A percentile compares a stretch with the other conserved stretches of the same genome.
These are phyloP conservation scores for Camelus dromedarius DNA, from an alignment of 2,113 vertebrate species.

Conservation along the genomic window DNA sequence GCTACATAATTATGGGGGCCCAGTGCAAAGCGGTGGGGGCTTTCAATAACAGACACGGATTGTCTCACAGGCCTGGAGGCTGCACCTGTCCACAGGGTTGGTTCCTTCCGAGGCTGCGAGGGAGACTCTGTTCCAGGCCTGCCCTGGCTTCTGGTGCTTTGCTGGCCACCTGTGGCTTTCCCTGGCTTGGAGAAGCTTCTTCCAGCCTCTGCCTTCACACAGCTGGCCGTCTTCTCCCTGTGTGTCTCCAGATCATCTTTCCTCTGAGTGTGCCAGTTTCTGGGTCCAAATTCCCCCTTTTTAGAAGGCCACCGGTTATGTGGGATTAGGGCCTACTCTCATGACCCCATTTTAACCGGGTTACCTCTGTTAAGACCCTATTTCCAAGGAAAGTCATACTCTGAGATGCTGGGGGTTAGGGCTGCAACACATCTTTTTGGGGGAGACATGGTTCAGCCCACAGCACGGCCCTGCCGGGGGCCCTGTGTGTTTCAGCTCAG, in stretches of 20 bases:
- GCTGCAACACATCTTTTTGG: fast-evolving
- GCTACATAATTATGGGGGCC: fast-evolving
- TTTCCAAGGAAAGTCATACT: background rate
- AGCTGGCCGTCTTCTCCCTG: background rate
- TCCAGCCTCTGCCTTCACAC: fast-evolving
- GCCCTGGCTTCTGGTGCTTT: too few species aligned
- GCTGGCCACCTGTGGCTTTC: fast-evolving
- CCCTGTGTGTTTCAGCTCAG: fast-evolving
- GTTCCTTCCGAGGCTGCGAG: fast-evolving
- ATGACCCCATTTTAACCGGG: background rate
- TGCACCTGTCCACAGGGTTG: fast-evolving
- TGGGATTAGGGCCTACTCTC: background rate
- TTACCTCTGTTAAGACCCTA: background rate
- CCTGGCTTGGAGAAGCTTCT: background rate
- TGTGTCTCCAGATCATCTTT: fast-evolving
- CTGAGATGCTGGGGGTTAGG: background rate
- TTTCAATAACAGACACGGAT: background rate
- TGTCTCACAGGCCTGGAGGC: background rate
- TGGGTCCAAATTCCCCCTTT: fast-evolving
- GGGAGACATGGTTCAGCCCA: background rate
- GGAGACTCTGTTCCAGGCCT: fast-evolving
- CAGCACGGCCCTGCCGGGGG: fast-evolving
- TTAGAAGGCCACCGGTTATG: fast-evolving
- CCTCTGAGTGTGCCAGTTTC: background rate
- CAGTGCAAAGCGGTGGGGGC: background rate